Conservation (phyloP, 2,888 invertebrate genomes). For the Oligia latruncula region DNA sequence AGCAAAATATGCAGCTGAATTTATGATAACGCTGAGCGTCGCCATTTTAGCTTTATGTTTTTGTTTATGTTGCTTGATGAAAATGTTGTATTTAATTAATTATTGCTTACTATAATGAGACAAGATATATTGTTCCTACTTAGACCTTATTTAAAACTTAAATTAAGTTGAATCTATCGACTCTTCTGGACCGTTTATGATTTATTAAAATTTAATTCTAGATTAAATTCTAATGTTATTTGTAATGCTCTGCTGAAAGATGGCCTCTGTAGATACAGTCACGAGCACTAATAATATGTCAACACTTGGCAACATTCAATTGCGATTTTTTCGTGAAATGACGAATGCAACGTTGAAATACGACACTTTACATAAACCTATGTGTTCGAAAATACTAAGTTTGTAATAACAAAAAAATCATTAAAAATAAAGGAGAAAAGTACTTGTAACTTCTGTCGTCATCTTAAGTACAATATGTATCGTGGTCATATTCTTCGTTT, state of each 20-base stretch:
- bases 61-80: constrained; percentile 7
- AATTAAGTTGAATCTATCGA: not conserved
- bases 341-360: no score
- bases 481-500: not conserved
- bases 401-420: no score
- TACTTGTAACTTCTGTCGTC: not conserved
- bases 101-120: not conserved
- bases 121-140: not conserved
- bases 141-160: not conserved
- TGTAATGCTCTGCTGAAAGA: not conserved
- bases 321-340: no score
- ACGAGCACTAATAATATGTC: no score
- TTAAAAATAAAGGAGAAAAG: no score
- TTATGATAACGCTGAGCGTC: constrained; percentile 25
- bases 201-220: not conserved
- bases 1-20: constrained; percentile 48
- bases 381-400: no score
- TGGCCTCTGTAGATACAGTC: no score
- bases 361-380: no score
- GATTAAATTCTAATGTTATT: not conserved
- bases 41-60: not conserved
- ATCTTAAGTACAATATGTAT: not conserved
- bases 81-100: not conserved
- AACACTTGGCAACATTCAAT: no score
- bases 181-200: not conserved